Evolutionary conservation across 2,888 invertebrate species (phyloP).

Genomic region (Parascotia fuliginaria): DNA sequence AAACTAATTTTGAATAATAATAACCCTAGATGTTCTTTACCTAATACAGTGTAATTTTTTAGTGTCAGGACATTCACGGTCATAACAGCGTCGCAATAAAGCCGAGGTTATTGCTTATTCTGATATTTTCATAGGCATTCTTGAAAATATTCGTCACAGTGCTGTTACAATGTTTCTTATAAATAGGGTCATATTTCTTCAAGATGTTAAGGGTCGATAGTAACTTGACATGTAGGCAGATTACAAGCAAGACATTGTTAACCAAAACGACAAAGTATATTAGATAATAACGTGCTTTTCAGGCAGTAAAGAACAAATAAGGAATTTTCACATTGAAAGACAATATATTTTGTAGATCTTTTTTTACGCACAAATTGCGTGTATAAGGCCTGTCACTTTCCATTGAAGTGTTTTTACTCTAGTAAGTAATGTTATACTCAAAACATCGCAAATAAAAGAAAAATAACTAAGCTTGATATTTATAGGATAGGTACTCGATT

Average conservation of each 20-base stretch:
- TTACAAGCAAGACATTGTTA: conserved; percentile 18
- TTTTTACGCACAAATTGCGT: conserved; percentile 13
- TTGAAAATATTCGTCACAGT: conserved; percentile 37
- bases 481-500: no score
- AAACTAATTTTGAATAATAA: no score
- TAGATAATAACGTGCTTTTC: conserved; percentile 26
- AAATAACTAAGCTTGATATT: no score
- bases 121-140: conserved; percentile 44
- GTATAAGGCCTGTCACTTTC: conserved; percentile 8
- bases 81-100: conserved; percentile 32
- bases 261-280: conserved; percentile 17
- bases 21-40: not conserved
- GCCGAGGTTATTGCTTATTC: conserved; percentile 33
- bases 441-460: not conserved
- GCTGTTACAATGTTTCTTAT: conserved; percentile 43
- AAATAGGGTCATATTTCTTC: conserved; percentile 42
- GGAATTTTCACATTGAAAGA: conserved; percentile 20
- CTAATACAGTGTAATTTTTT: conserved; percentile 6
- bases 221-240: conserved; percentile 18
- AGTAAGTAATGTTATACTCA: not conserved
- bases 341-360: conserved; percentile 16
- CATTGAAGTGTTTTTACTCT: not conserved
- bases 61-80: conserved; percentile 10
- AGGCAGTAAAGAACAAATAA: conserved; percentile 11
- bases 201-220: conserved; percentile 33